A percentile compares a stretch with the other conserved stretches of the same genome.
phyloP scores from a whole-genome alignment of 2,113 vertebrate species.

The Martes martes region DNA sequence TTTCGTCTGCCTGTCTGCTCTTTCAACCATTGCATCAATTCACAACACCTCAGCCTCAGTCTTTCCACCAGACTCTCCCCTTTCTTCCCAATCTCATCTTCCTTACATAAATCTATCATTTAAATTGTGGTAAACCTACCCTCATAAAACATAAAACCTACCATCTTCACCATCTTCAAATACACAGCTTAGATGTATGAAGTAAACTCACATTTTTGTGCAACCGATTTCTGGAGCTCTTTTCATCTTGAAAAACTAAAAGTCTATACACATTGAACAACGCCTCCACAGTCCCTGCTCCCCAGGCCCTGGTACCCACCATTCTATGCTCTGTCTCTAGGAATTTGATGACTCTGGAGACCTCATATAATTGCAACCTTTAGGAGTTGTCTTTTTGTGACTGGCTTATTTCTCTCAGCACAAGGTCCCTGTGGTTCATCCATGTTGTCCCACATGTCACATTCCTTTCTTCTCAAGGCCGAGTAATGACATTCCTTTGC shows the following conservation, averaged over 20 bases:
- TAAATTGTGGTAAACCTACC: not conserved
- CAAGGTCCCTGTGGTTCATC: not conserved
- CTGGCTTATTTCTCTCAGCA: not conserved
- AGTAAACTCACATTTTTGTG: not conserved
- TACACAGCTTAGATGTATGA: not conserved
- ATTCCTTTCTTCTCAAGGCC: not conserved
- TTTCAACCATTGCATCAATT: not conserved
- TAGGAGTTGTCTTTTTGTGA: not conserved
- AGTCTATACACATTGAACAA: not conserved
- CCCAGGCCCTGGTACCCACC: accelerated
- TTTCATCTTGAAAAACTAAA: not conserved
- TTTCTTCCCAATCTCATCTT: not conserved
- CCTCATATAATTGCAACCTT: not conserved
- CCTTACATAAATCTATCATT: not conserved
- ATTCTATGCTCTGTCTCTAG: not conserved
- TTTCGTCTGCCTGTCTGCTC: not conserved
- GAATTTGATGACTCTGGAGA: not conserved
- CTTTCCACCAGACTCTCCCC: not conserved
- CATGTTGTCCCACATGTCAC: not conserved
- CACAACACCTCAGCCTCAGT: not conserved
- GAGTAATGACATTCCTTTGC: not conserved
- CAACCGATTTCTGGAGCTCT: not conserved
- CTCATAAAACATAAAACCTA: not conserved
- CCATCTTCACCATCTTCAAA: not conserved
- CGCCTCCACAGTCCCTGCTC: not conserved